Conservation (phyloP, 2,113 vertebrate genomes). For the Pluvialis apricaria region DNA sequence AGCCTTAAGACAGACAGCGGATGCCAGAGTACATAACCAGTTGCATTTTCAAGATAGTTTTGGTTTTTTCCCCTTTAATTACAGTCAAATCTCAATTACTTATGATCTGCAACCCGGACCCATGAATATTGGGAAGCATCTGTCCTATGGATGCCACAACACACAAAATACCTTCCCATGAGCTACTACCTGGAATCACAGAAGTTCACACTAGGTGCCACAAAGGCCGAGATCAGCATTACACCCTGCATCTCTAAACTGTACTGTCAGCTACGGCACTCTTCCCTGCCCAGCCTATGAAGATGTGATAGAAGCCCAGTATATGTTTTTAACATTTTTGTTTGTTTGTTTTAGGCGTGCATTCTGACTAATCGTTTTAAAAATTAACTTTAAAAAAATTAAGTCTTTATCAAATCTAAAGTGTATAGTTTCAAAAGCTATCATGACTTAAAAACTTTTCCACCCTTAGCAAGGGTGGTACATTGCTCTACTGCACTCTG, state of each 20-base stretch:
- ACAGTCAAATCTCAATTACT: background rate
- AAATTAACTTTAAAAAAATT: background rate
- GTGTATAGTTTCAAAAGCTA: background rate
- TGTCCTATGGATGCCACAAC: background rate
- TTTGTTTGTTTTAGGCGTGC: too few species aligned
- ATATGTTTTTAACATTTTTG: background rate
- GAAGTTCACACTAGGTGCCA: background rate
- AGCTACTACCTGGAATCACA: background rate
- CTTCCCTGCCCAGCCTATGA: background rate
- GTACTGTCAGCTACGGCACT: background rate
- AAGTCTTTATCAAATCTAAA: background rate
- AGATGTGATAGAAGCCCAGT: background rate
- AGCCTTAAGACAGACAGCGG: background rate
- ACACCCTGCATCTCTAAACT: background rate
- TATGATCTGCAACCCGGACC: background rate
- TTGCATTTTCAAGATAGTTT: background rate
- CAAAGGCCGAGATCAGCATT: background rate
- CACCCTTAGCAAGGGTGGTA: rapidly evolving
- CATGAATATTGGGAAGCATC: background rate
- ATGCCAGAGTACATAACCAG: background rate
- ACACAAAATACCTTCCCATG: background rate
- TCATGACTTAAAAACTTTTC: background rate
- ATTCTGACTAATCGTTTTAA: background rate
- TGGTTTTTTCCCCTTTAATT: background rate
- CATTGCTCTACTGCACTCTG: background rate